Conservation (phyloP, 2,113 vertebrate species). For the Pelobates fuscus region DNA sequence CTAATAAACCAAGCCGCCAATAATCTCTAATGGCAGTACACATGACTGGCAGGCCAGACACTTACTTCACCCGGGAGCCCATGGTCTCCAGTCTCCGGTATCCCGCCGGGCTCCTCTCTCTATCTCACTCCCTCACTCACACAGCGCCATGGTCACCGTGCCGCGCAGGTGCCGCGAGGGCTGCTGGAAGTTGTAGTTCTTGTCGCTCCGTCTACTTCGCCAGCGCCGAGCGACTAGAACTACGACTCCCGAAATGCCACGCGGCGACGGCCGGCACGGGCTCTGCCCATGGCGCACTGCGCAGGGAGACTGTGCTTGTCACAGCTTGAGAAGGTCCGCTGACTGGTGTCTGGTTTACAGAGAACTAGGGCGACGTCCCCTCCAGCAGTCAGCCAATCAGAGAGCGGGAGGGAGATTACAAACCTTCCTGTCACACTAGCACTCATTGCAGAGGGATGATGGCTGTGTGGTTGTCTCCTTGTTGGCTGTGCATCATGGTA, state of each 20-base stretch:
- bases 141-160: slow-evolving; percentile 60
- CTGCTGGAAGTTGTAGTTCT: slow-evolving; percentile 71
- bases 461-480: too few species aligned
- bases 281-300: background rate
- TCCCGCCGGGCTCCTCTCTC: slow-evolving; percentile 54
- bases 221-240: background rate
- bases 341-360: background rate
- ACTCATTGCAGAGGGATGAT: background rate
- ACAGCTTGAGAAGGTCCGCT: background rate
- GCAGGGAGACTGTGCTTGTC: background rate
- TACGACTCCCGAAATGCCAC: background rate
- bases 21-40: background rate
- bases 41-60: slow-evolving; percentile 47
- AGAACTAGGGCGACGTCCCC: background rate
- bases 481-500: too few species aligned
- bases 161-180: slow-evolving; percentile 40
- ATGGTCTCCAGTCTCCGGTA: slow-evolving; percentile 72
- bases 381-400: background rate
- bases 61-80: slow-evolving; percentile 81
- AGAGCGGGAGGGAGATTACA: slow-evolving; percentile 7
- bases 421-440: background rate
- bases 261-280: background rate
- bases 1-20: too few species aligned
- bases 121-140: slow-evolving; percentile 54
- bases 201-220: background rate